Percentiles rank a stretch among this genome's conserved stretches.
Evolutionary conservation across 2,888 invertebrate genomes (phyloP).

Genomic region (Dasypolia templi): DNA sequence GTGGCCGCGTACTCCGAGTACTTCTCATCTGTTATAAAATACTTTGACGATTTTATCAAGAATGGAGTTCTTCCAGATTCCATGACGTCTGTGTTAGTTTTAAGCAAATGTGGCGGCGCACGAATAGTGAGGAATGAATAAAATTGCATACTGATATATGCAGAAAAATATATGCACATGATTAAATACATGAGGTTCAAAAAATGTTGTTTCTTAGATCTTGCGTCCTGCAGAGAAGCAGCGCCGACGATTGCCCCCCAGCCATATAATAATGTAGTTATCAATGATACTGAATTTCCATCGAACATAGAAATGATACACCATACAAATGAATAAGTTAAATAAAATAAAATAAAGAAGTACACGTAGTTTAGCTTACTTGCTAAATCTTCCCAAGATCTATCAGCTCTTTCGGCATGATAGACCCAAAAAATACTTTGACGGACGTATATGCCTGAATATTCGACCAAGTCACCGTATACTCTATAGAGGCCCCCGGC

Average conservation of each 20-base stretch:
- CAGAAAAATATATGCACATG: slow-evolving; percentile 78
- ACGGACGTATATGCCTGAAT: slow-evolving; percentile 80
- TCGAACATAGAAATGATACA: slow-evolving; percentile 74
- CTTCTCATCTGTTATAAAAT: slow-evolving; percentile 75
- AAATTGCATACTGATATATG: slow-evolving; percentile 79
- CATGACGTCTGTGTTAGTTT: slow-evolving; percentile 76
- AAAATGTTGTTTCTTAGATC: slow-evolving; percentile 78
- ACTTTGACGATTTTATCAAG: slow-evolving; percentile 70
- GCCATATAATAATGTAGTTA: slow-evolving; percentile 72
- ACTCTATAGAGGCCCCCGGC: slow-evolving; percentile 82
- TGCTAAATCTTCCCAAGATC: slow-evolving; percentile 78
- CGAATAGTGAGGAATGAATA: slow-evolving; percentile 82
- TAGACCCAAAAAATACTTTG: slow-evolving; percentile 81
- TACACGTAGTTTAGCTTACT: slow-evolving; percentile 76
- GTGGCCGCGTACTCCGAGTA: slow-evolving; percentile 73
- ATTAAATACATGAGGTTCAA: slow-evolving; percentile 78
- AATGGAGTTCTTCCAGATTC: slow-evolving; percentile 74
- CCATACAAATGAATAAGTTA: slow-evolving; percentile 75
- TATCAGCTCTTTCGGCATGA: slow-evolving; percentile 71
- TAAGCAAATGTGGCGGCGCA: slow-evolving; percentile 75
- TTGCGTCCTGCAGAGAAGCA: slow-evolving; percentile 73
- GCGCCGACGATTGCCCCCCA: slow-evolving; percentile 82
- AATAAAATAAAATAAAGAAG: slow-evolving; percentile 80
- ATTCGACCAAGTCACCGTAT: slow-evolving; percentile 78
- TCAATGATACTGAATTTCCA: slow-evolving; percentile 66